Evolutionary conservation across 2,888 invertebrate species (phyloP), one percentile per base, ranked within the genome.

Genomic region (Tinea trinotella): DNA sequence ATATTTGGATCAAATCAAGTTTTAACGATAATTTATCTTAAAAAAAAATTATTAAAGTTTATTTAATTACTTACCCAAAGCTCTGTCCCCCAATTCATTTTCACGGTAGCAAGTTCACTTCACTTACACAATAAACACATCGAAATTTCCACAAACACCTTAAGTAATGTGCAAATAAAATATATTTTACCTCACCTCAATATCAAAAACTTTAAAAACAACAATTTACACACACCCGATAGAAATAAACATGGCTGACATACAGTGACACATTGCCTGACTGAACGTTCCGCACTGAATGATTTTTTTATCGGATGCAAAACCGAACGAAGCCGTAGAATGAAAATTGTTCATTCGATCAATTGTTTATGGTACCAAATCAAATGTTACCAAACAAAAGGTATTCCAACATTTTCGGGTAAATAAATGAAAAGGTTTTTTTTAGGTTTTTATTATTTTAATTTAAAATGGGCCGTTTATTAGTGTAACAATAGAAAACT

Each of bases 31-130:
- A n/a, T 9, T 24, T 24, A 24, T 24, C 9, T 7, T 24, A 24
- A 24, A 24, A 7, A 36, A n/a, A n/a, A 5, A 36, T 36, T 36
- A 9, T 36, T 9, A 9, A n/a, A 24, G 19, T 19, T 18, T 18
- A 18, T 46, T 44, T 46, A 40, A 46, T 19, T 61, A 87, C 89
- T 88, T 80, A 90, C 90, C 90, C 90, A 90, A 76, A 90, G 89
- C 82, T 90, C 90, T 57, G 88, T 88, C 76, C 90, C 90, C 90
- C 90, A 90, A 83, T 89, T 90, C 88, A 89, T 89, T 82, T 83
- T 88, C 65, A 74, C 76, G 65, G 70, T 66, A 64, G 68, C 67
- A 68, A 67, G 65, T 68, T 76, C 76, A 74, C 74, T 67, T 74
- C 80, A 82, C 74, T 74, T 67, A 68, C 83, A 82, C 79, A 71